phyloP scores from a whole-genome alignment of 2,113 vertebrate genomes.

The Thomomys bottae region DNA sequence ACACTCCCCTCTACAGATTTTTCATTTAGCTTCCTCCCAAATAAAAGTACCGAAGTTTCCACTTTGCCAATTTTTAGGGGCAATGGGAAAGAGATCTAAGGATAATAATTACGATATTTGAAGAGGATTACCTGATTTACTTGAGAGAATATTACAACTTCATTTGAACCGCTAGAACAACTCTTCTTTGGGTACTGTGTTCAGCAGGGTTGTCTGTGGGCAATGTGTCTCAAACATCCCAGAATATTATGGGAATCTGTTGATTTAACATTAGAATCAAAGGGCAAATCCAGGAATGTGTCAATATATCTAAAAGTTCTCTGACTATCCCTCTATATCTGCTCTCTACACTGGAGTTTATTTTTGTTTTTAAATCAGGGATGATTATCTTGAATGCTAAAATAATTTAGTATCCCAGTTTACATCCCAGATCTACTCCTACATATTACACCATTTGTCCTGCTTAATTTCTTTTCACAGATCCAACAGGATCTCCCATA shows the following conservation, averaged over 20 bases:
- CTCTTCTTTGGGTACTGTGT: not conserved
- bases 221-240: not conserved
- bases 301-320: not conserved
- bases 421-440: accelerated
- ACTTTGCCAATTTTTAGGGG: not conserved
- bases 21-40: not conserved
- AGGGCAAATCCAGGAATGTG: not conserved
- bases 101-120: not conserved
- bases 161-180: not conserved
- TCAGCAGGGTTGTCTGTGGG: not conserved
- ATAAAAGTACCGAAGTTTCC: not conserved
- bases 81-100: not conserved
- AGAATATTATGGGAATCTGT: not conserved
- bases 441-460: not conserved
- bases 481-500: not conserved
- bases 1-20: not conserved
- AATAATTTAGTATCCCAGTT: not conserved
- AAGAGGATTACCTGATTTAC: slow-evolving; percentile 18
- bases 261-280: not conserved
- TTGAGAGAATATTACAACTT: not conserved
- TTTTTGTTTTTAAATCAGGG: not conserved
- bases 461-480: not conserved
- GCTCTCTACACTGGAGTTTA: not conserved
- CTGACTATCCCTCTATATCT: not conserved
- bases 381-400: not conserved